Percentiles rank a stretch among this genome's conserved stretches.
phyloP scores from a whole-genome alignment of 2,797 vertebrate species.

The Schizopygopsis malacanthus region DNA sequence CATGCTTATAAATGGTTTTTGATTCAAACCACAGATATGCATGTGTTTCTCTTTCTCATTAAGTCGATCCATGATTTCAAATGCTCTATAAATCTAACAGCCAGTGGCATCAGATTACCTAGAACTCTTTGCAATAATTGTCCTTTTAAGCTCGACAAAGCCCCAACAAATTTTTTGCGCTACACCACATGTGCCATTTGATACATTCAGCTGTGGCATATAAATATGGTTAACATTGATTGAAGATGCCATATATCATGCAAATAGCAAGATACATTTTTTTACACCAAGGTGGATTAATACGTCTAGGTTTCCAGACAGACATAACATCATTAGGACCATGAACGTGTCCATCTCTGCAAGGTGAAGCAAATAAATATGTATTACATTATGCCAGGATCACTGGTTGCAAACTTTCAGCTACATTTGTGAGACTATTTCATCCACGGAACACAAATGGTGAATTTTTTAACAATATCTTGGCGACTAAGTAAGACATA shows the following conservation, averaged over 20 bases:
- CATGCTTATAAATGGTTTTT: conserved; percentile 56
- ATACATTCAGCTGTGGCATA: background rate
- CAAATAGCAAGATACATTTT: conserved; percentile 16
- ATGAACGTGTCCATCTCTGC: background rate
- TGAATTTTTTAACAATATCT: background rate
- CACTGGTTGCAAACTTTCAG: background rate
- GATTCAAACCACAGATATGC: conserved; percentile 43
- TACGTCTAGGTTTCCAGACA: background rate
- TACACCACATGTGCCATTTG: background rate
- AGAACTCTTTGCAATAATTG: background rate
- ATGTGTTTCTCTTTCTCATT: conserved; percentile 27
- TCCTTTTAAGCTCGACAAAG: background rate
- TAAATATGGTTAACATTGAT: background rate
- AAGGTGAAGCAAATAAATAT: background rate
- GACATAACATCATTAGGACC: background rate
- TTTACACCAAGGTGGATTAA: background rate
- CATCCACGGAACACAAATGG: background rate
- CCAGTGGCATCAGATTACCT: conserved; percentile 3
- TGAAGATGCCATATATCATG: background rate
- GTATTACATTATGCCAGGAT: background rate
- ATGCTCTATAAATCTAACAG: conserved; percentile 16
- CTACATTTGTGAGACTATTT: background rate
- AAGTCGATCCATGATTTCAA: conserved; percentile 6
- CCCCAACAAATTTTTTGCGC: background rate
- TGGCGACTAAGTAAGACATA: background rate